These are phyloP conservation scores for Pycnonotus jocosus DNA, from an alignment of 2,113 vertebrate species.

Conservation along the genomic window DNA sequence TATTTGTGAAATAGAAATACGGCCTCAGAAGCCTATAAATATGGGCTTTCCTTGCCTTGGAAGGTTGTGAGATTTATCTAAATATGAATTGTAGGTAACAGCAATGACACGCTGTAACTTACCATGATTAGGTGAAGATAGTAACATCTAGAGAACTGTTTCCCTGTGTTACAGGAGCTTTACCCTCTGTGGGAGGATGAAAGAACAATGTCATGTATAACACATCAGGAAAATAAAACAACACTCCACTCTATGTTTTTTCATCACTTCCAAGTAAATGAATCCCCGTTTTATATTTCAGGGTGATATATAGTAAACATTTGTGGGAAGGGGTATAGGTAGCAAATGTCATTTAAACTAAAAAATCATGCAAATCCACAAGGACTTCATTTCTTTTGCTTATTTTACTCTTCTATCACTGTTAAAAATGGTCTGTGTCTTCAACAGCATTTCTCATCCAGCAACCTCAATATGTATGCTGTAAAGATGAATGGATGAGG, in stretches of 20 bases:
- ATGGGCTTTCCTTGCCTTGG: neutral
- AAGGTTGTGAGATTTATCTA: conserved; percentile 22
- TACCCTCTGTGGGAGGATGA: neutral
- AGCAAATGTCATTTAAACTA: conserved; percentile 15
- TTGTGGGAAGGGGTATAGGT: neutral
- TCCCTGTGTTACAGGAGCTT: neutral
- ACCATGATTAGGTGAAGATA: neutral
- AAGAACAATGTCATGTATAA: neutral
- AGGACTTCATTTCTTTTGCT: neutral
- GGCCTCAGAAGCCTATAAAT: conserved; percentile 29
- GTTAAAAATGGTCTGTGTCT: conserved; percentile 23
- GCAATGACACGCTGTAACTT: conserved; percentile 19
- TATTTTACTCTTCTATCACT: conserved; percentile 7
- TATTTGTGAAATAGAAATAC: conserved; percentile 40
- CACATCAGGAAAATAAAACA: neutral
- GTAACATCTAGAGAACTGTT: neutral
- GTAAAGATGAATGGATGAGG: conserved; percentile 62
- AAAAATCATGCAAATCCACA: neutral
- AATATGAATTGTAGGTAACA: neutral
- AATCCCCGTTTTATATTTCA: neutral
- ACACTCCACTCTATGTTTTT: neutral
- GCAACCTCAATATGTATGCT: conserved; percentile 33
- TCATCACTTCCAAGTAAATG: neutral
- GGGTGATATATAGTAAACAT: neutral
- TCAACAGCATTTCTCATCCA: conserved; percentile 30